Base-by-base conservation (phyloP, 1,140 invertebrate genomes). In the Tetraneura akinire region DNA sequence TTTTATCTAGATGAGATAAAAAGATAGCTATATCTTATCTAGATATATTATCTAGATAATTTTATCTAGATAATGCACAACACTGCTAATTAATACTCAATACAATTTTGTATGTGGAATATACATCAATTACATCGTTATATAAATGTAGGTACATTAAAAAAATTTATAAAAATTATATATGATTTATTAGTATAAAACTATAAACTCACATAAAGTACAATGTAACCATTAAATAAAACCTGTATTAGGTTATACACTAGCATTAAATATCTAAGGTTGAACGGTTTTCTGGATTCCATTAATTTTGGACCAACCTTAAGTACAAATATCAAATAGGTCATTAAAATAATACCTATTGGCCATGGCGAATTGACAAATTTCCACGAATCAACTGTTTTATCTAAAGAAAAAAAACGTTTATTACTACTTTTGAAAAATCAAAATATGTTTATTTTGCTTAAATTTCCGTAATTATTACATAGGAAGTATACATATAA, bases 261-360 rank as follows among this genome's bases (percentile, higher is more conserved):
- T 37, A 89, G 84, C 81, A 91, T 85, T 23, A 88, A 32, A 23
- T 82, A 82, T 18, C 88, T 85, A 0, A 90, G 83, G 23, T 88
- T 84, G 80, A 87, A 87, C 6, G 89, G 86, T 82, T 86, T 82
- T 51, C 88, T 83, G 70, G 87, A 83, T 81, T 86, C 85, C 89
- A 90, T 90, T n/a, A 87, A 83, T 73, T 86, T 87, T 18, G 93
- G 94, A 0, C 94, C 94, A 89, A 91, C 90, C 57, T 89, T 90
- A 14, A 91, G 84, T 2, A 94, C 89, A 80, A 92, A 89, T 57
- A 90, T 86, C 51, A 93, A 85, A 83, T 94, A 95, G 13, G 89
- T 84, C 11, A 86, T 83, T 71, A 94, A 85, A 13, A 94, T 86
- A 1, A 82, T 81, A 2, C 90, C 9, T 0, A 87, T 85, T 10